Evolutionary conservation across 2,888 invertebrate genomes (phyloP).

Genomic region (Drosophila percnosoma): DNA sequence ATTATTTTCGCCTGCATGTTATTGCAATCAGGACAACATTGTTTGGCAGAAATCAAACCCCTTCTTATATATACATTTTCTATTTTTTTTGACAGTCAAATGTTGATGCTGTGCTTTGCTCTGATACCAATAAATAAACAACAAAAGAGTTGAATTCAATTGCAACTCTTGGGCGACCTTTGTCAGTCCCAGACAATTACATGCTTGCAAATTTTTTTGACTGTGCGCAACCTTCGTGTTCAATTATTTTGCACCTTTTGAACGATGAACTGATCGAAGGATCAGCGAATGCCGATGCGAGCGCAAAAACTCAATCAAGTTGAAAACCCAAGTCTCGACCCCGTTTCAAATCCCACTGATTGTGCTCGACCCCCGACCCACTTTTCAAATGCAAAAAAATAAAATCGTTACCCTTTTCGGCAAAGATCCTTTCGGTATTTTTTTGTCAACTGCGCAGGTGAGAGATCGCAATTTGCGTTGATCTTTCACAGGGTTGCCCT

Average conservation of each 20-base stretch:
- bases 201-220: constrained; percentile 83
- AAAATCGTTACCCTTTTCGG: constrained; percentile 59
- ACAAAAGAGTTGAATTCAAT: constrained; percentile 79
- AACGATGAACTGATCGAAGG: constrained; percentile 55
- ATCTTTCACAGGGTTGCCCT: constrained; percentile 60
- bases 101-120: constrained; percentile 26
- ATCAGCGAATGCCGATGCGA: constrained; percentile 52
- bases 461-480: constrained; percentile 67
- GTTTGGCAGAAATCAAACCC: constrained; percentile 68
- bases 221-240: constrained; percentile 61
- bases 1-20: constrained; percentile 68
- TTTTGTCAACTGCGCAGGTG: constrained; percentile 75
- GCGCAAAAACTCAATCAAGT: constrained; percentile 76
- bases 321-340: constrained; percentile 68
- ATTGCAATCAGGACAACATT: constrained; percentile 73
- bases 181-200: constrained; percentile 80
- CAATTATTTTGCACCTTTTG: constrained; percentile 80
- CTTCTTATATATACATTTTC: constrained; percentile 35
- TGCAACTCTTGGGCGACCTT: constrained; percentile 58
- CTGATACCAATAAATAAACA: constrained; percentile 77
- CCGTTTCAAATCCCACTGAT: constrained; percentile 40
- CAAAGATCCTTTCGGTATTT: constrained; percentile 34
- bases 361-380: constrained; percentile 46
- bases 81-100: constrained; percentile 25
- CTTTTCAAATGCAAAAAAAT: constrained; percentile 56